Base-by-base conservation (phyloP, 1,140 invertebrate species). In the Copidosoma floridanum region DNA sequence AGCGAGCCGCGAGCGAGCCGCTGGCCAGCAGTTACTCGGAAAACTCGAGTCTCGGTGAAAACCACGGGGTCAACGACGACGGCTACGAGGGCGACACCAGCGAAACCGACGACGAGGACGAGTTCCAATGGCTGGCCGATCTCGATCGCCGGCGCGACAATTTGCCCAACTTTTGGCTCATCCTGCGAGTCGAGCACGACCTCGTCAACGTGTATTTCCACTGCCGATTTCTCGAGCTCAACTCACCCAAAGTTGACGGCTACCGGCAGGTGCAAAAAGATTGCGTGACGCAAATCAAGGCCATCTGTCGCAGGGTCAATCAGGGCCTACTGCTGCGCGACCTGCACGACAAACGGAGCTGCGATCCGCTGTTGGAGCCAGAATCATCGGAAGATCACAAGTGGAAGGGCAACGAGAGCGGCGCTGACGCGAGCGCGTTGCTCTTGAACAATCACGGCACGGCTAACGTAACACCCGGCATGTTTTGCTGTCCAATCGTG, bases 81-180 rank as follows among this genome's bases (percentile, higher is more conserved):
- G 84, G 82, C 26, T 86, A 85, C 72, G 85, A 88, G 57, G 85
- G 85, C 1, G 85, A 85, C 60, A 83, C 84, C 37, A 78, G 70
- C 50, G n/a, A n/a, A n/a, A n/a, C n/a, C n/a, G 70, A 73, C 55
- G 70, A 69, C 3, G 85, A 85, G 26, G 83, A 86, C 56, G 86
- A 88, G 57, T 85, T 81, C 63, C 82, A 84, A 40, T 88, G 85
- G 85, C 66, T 86, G 8, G 72, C 75, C 52, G 81, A 85, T 52
- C 66, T 85, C 3, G 82, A 85, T 57, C 80, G 77, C 38, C 82
- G 81, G 44, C 72, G 82, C 56, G 74, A 80, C 21, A 65, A 74
- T 18, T 68, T 89, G n/a, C 88, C 89, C 0, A 86, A 88, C 68
- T 92, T 92, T 74, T 92, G 90, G 90, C 75, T 92, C 1, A 88